Evolutionary conservation across 1,140 invertebrate genomes (phyloP), one percentile per base, ranked within the genome.

Genomic region (Lepidostoma basale): DNA sequence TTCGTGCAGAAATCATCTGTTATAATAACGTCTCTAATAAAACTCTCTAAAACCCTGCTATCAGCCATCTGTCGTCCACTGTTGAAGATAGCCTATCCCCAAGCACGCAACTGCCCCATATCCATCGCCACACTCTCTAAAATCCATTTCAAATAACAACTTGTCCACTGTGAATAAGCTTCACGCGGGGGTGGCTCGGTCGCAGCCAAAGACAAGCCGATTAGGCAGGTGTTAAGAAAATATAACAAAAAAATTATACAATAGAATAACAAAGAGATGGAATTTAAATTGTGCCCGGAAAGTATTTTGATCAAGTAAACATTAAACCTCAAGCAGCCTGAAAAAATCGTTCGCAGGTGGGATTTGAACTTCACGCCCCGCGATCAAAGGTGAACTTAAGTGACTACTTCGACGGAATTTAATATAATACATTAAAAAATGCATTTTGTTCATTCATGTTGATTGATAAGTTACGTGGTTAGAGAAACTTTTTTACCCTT

Each of bases 151-250:
- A 18, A 44, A 44, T 44, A 45, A n/a, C 1, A 20, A 14, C 16
- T 18, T 18, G 52, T 56, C 52, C 6, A 56, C 52, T 56, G 52
- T n/a, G 14, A 3, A 28, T 56, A 56, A 6, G 5, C 14, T 56
- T 56, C 52, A 33, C 16, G 26, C 28, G 18, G 52, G 52, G 52
- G 26, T 33, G 26, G 52, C 36, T 56, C 52, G 52, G 52, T 56
- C 52, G 18, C 52, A 56, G 36, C 36, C 52, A 33, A 56, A 56
- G 45, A 33, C 28, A 36, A 20, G 14, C 52, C 14, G 28, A 56
- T 56, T 56, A 56, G 26, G 52, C 52, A 56, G 52, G 52, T 56
- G 52, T 28, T 33, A 56, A 56, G 52, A 56, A 56, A 47, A 39
- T 22, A 33, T 10, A 5, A 36, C 9, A n/a, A 36, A 36, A 36